Evolutionary conservation across 2,797 vertebrate species (phyloP).

Genomic region (Diplodus puntazzo): DNA sequence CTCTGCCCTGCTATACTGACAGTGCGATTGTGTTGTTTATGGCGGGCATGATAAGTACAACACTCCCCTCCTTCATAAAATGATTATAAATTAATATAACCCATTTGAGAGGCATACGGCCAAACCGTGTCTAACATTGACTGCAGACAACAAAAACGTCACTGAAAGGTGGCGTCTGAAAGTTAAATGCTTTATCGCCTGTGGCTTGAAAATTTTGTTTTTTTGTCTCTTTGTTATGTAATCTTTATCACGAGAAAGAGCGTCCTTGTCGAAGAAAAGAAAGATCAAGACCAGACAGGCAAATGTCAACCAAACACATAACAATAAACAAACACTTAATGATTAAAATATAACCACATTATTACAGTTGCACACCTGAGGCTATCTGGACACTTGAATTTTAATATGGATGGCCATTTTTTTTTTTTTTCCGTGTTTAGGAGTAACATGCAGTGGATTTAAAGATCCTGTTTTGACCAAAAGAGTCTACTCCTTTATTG

Average conservation of each 20-base stretch:
- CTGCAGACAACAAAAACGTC: not conserved
- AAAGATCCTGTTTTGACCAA: too few species aligned
- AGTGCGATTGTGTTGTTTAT: conserved; percentile 11
- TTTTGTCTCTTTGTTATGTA: not conserved
- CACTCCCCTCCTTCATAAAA: not conserved
- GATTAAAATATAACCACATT: not conserved
- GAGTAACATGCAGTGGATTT: not conserved
- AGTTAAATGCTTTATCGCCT: not conserved
- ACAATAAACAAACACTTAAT: conserved; percentile 5
- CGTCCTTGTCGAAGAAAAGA: not conserved
- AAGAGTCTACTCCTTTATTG: too few species aligned
- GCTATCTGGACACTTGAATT: not conserved
- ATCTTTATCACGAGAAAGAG: not conserved
- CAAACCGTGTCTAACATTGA: not conserved
- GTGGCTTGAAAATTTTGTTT: not conserved
- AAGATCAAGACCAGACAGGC: not conserved
- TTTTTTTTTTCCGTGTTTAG: not conserved
- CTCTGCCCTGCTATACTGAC: not conserved
- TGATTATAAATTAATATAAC: not conserved
- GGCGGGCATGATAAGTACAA: not conserved
- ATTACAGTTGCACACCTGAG: not conserved
- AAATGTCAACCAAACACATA: not conserved
- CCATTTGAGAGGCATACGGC: not conserved
- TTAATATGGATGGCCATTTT: not conserved
- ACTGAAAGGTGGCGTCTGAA: not conserved